These are phyloP conservation scores for Chymomyza procnemis DNA, from an alignment of 2,888 invertebrate genomes.

Conservation along the genomic window DNA sequence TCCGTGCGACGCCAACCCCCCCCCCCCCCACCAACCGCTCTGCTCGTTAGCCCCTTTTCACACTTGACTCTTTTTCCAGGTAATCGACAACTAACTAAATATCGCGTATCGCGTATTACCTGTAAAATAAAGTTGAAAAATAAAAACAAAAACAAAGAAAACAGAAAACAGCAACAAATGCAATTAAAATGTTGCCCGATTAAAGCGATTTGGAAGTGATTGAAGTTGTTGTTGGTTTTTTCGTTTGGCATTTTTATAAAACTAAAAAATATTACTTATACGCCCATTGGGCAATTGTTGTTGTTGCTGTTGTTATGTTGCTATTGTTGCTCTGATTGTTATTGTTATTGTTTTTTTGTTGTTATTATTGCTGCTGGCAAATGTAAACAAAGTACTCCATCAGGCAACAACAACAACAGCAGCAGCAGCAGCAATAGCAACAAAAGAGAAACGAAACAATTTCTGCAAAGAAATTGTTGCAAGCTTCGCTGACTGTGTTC, in stretches of 20 bases:
- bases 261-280: not conserved
- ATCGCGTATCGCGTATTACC: not conserved
- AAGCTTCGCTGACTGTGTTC: constrained; percentile 42
- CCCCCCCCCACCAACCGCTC: constrained; percentile 14
- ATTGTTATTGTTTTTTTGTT: constrained; percentile 8
- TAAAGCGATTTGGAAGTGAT: constrained; percentile 12
- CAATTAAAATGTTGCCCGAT: constrained; percentile 51
- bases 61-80: not conserved
- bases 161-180: too few relatives aligned
- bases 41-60: not conserved
- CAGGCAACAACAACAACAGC: constrained; percentile 13
- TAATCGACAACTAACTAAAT: too few relatives aligned
- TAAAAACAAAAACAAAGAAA: not conserved
- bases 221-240: constrained; percentile 8
- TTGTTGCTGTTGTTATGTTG: not conserved
- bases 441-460: constrained; percentile 24
- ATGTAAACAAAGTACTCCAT: constrained; percentile 40
- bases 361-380: not conserved
- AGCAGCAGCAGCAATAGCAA: constrained; percentile 23
- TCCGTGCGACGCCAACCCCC: constrained; percentile 42
- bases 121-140: not conserved
- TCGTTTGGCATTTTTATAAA: constrained; percentile 6
- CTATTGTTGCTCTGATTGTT: constrained; percentile 10
- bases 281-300: not conserved
- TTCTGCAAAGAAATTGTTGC: constrained; percentile 32